Base-by-base conservation (phyloP, 2,797 vertebrate species). In the Limnodromus scolopaceus region DNA sequence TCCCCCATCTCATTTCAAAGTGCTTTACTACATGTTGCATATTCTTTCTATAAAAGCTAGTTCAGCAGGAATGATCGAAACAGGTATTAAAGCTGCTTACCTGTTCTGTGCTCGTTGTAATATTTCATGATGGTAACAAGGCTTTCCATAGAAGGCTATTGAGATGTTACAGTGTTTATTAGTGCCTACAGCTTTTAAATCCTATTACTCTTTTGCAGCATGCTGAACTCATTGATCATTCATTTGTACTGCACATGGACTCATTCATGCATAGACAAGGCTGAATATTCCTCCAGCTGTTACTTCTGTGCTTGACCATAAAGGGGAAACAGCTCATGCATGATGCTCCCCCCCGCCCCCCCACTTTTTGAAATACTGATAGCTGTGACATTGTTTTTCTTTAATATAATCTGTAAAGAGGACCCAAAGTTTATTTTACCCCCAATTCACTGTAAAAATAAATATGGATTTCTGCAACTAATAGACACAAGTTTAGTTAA, bases 21-120 rank as follows among this genome's bases (percentile, higher is more conserved):
- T 20, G 30, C 20, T 86, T 93, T 80, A 65, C 20, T 60, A n/a
- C 5, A 45, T 15, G 53, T 89, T 92, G 74, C 43, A 16, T 66
- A 75, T 78, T 79, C 48, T 93, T 94, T 86, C 32, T 82, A 36
- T 70, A 74, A 85, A 84, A 72, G 32, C n/a, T 83, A 63, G 2
- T 91, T 93, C 78, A 85, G 32, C 39, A 48, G 55, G 32, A 92
- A 91, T 64, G 28, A 84, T 90, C 16, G 49, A 95, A 96, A 88
- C 15, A 70, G 16, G 23, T 79, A 68, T 77, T 83, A 86, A 85
- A 89, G 34, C 16, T 3, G 0, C 49, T 81, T 75, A 84, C 69
- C 58, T 78, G 30, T 38, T 72, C 68, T 32, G n/a, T 66, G 16
- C 32, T 79, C n/a, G 20, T 39, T 87, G 55, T 16, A 63, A 13